Evolutionary conservation across 2,888 invertebrate species (phyloP), one percentile per base, ranked within the genome.

Genomic region (Drosophila quasianomalipes): DNA sequence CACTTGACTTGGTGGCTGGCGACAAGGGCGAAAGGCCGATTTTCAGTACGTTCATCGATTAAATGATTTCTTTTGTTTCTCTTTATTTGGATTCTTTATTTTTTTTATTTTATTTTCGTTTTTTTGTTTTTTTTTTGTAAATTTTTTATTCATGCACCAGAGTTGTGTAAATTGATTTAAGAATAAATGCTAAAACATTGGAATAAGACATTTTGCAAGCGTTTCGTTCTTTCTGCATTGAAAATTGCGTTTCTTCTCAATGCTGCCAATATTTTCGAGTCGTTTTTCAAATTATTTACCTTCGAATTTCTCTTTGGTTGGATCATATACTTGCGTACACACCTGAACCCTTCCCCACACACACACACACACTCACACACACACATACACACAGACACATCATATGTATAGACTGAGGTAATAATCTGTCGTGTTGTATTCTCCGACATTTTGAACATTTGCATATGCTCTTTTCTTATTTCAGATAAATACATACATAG

Each of bases 361-460:
- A 26, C 9, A 39, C 39, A 22, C 4, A n/a, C 22, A 26, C 22
- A 33, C 12, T 14, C 2, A 16, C 10, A 19, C 35, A 55, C 12
- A 4, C 2, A 16, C 10, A 19, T 26, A 55, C 12, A 4, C 16
- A 31, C 30, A 52, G 30, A 33, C 10, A 26, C 26, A 55, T 16
- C 19, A 55, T 55, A 37, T 57, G 37, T 57, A 52, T 65, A 69
- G 69, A 69, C 65, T 69, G 69, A 65, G 26, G 16, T 33, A 55
- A 55, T n/a, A 49, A 47, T 33, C 49, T 52, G n/a, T 53, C 52
- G 33, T 52, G 39, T 61, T 52, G 52, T 35, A 30, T 41, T 26
- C 5, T 12, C 26, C 22, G 28, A 54, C 28, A 30, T 28, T 61
- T 53, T 61, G 12, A 22, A 16, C 14, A 41, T 41, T 30, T 57